A percentile compares a stretch with the other conserved stretches of the same genome.
These are phyloP conservation scores for Rhynchonycteris naso DNA, from an alignment of 2,797 vertebrate genomes.

Conservation along the genomic window DNA sequence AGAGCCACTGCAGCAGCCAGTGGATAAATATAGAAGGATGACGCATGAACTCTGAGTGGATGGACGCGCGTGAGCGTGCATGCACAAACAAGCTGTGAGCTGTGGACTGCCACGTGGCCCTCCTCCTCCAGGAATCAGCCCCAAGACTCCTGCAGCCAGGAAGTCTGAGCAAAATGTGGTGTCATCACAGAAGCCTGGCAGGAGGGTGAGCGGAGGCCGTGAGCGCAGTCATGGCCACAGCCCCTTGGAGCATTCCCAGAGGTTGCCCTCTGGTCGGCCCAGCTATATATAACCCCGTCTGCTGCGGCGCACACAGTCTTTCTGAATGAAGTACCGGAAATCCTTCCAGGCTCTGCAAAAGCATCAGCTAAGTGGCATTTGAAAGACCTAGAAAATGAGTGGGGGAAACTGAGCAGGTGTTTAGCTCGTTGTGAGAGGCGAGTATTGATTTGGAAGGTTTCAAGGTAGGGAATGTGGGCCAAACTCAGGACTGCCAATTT, in stretches of 20 bases:
- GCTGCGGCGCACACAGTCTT: neutral
- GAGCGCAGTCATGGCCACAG: neutral
- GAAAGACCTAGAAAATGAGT: slow-evolving; percentile 66
- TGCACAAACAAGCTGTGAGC: neutral
- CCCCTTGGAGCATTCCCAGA: neutral
- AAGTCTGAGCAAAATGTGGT: neutral
- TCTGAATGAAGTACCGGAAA: slow-evolving; percentile 65
- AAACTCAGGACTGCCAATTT: slow-evolving; percentile 64
- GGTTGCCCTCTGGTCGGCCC: neutral
- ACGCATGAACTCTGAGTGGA: slow-evolving; percentile 12
- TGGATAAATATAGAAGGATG: slow-evolving; percentile 69
- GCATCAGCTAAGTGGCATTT: slow-evolving; percentile 27
- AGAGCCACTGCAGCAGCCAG: slow-evolving; percentile 63
- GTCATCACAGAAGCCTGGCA: slow-evolving; percentile 26
- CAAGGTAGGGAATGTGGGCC: slow-evolving; percentile 27
- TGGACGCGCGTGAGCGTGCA: neutral
- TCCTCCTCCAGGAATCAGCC: slow-evolving; percentile 46
- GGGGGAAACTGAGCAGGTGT: slow-evolving; percentile 64
- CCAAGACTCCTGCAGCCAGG: neutral
- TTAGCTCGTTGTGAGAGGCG: slow-evolving; percentile 61
- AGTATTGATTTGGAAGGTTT: slow-evolving; percentile 64
- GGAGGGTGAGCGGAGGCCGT: neutral
- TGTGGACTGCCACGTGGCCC: slow-evolving; percentile 13
- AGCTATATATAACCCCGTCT: slow-evolving; percentile 42
- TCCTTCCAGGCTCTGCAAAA: slow-evolving; percentile 40